These are phyloP conservation scores for Indri indri DNA, from an alignment of 2,113 vertebrate species.

Conservation along the genomic window DNA sequence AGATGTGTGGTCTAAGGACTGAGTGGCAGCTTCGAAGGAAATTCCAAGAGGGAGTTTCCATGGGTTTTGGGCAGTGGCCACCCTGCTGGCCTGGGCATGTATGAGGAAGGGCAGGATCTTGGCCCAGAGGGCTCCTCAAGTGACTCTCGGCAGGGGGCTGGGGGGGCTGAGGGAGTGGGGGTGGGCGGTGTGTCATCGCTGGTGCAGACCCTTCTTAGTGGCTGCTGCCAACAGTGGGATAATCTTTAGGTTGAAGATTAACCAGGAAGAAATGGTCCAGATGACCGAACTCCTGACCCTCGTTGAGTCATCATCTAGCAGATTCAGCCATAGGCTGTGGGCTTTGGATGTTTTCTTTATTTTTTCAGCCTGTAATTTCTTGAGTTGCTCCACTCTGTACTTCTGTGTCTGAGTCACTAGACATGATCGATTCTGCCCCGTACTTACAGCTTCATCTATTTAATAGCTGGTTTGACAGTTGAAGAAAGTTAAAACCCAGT, in stretches of 20 bases:
- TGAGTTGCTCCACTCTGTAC: background rate
- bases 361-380: background rate
- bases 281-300: background rate
- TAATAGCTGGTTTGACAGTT: background rate
- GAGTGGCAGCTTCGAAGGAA: background rate
- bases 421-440: background rate
- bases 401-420: background rate
- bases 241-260: background rate
- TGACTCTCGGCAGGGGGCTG: too few relatives aligned
- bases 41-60: background rate
- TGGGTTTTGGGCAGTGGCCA: background rate
- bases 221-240: background rate
- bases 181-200: background rate
- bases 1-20: rapidly evolving
- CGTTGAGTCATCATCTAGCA: background rate
- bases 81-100: too few relatives aligned
- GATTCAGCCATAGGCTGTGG: rapidly evolving
- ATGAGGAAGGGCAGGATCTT: background rate
- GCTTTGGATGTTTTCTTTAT: rapidly evolving
- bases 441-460: background rate
- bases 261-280: rapidly evolving
- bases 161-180: too few relatives aligned
- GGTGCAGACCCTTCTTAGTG: rapidly evolving
- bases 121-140: background rate
- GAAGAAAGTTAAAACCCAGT: background rate